Conservation (phyloP, 2,888 invertebrate genomes). For the Oxytorus armatus region DNA sequence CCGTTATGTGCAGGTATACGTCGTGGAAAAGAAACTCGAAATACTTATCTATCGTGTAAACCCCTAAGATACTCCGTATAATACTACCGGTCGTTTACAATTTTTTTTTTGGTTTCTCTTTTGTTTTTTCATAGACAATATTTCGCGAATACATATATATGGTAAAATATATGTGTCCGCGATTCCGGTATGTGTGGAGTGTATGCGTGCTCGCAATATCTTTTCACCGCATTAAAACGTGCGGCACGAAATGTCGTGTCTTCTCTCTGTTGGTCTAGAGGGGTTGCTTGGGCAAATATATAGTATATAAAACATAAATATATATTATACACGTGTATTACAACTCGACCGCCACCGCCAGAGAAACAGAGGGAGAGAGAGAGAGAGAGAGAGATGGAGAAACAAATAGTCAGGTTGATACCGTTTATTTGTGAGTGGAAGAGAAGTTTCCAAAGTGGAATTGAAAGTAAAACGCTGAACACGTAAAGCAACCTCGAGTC, state of each 20-base stretch:
- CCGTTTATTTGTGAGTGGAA: conserved; percentile 71
- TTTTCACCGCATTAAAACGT: conserved; percentile 77
- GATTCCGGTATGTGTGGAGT: conserved; percentile 7
- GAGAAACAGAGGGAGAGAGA: conserved; percentile 61
- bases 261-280: conserved; percentile 61
- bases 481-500: conserved; percentile 74
- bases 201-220: conserved; percentile 77
- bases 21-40: too few species aligned
- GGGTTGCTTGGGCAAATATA: conserved; percentile 72
- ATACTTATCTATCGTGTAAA: too few species aligned
- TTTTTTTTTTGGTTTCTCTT: too few species aligned
- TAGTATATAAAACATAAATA: conserved; percentile 68
- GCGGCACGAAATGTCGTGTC: conserved; percentile 80
- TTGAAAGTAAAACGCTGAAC: conserved; percentile 80
- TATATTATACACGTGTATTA: conserved; percentile 55
- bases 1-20: too few species aligned
- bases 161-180: background rate
- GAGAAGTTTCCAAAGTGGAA: conserved; percentile 81
- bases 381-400: conserved; percentile 70
- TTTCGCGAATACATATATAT: background rate
- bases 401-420: conserved; percentile 71
- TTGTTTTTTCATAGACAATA: background rate
- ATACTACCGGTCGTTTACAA: conserved; percentile 4
- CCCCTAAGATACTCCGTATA: background rate
- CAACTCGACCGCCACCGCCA: conserved; percentile 44